These are phyloP conservation scores for Drosophila simulans DNA, from an alignment of 1,140 invertebrate genomes.

Conservation along the genomic window DNA sequence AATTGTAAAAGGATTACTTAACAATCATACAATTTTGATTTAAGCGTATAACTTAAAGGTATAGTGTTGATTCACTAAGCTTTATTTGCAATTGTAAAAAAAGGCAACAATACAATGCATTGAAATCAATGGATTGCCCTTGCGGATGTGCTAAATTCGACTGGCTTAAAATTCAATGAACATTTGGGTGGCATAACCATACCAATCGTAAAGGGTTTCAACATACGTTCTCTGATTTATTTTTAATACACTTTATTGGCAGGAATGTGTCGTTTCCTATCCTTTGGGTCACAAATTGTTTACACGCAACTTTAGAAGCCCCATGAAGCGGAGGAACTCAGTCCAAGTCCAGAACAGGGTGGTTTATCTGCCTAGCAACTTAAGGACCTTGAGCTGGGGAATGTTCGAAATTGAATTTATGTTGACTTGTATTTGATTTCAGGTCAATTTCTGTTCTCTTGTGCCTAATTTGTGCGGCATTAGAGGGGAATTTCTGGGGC, in stretches of 20 bases:
- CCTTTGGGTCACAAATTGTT: not conserved
- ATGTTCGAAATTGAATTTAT: constrained; percentile 33
- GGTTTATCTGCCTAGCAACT: constrained; percentile 23
- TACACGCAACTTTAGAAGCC: not conserved
- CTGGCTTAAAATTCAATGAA: not conserved
- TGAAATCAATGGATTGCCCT: not conserved
- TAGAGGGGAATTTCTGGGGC: constrained; percentile 13
- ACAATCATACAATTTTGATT: too few species aligned
- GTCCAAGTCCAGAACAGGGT: not conserved
- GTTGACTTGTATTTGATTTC: constrained; percentile 42
- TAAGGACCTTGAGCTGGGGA: constrained; percentile 5
- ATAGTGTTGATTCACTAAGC: not conserved
- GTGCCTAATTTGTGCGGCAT: constrained; percentile 45
- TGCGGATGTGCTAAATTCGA: not conserved
- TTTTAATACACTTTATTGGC: not conserved
- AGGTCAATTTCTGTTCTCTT: constrained; percentile 38
- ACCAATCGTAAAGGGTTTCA: not conserved
- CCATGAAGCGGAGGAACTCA: not conserved
- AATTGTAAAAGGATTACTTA: too few species aligned
- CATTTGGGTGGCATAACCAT: not conserved
- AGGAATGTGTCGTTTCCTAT: not conserved
- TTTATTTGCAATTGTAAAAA: not conserved
- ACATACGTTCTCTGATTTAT: not conserved
- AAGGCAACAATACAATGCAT: not conserved
- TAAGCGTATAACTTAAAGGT: too few species aligned